Percentiles rank a stretch among this genome's conserved stretches.
These are phyloP conservation scores for Corythornis leucogaster DNA, from an alignment of 2,797 vertebrate genomes.

Conservation along the genomic window DNA sequence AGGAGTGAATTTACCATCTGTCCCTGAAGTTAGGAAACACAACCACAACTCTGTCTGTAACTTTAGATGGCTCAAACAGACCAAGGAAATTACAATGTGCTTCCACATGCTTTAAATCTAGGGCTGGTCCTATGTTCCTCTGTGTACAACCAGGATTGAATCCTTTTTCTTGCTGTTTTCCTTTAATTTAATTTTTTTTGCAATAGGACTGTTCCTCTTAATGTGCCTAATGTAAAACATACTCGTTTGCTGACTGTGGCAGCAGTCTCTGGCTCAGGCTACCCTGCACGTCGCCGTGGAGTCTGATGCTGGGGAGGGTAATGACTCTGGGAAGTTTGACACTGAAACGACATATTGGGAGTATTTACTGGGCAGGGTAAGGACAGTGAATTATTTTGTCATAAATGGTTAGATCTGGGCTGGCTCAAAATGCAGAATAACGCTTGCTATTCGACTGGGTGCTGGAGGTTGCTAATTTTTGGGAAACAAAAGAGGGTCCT, in stretches of 20 bases:
- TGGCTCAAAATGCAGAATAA: neutral
- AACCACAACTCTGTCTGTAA: neutral
- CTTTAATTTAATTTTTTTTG: slow-evolving; percentile 45
- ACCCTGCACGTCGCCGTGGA: slow-evolving; percentile 37
- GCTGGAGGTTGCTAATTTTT: neutral
- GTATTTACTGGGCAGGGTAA: neutral
- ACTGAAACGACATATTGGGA: neutral
- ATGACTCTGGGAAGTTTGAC: slow-evolving; percentile 33
- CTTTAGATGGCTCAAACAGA: neutral
- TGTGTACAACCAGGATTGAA: neutral
- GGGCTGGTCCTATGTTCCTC: neutral
- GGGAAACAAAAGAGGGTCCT: slow-evolving; percentile 32
- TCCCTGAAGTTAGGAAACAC: neutral
- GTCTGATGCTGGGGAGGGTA: slow-evolving; percentile 45
- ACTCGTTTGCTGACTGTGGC: slow-evolving; percentile 46
- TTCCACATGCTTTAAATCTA: slow-evolving; percentile 23
- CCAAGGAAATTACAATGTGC: neutral
- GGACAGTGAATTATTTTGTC: neutral
- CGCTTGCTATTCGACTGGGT: neutral
- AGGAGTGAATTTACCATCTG: neutral
- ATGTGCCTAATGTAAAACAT: slow-evolving; percentile 52
- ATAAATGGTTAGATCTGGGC: neutral
- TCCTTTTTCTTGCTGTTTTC: slow-evolving; percentile 21
- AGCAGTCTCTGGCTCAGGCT: slow-evolving; percentile 54
- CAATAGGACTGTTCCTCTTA: slow-evolving; percentile 8